A percentile compares a stretch with the other conserved stretches of the same genome.
These are phyloP conservation scores for Aradophagus sp. DNA, from an alignment of 1,140 invertebrate species.

Conservation along the genomic window DNA sequence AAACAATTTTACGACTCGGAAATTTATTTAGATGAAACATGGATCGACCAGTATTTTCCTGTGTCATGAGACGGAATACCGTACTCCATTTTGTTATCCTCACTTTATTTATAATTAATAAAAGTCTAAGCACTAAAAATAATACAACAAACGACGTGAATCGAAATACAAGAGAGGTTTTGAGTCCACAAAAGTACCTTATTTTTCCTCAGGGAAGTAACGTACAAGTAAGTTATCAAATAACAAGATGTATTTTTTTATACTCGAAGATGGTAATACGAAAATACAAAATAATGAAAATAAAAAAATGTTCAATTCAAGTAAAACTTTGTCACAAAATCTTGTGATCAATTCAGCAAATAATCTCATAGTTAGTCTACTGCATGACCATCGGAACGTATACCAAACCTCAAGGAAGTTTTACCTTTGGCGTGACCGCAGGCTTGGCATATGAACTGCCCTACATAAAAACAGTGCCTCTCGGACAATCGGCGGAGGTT, in stretches of 20 bases:
- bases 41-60: conserved; percentile 10
- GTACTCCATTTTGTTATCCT: no score
- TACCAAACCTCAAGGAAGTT: conserved; percentile 76
- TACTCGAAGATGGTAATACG: no score
- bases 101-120: conserved; percentile 22
- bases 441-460: conserved; percentile 85
- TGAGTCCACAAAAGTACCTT: conserved; percentile 62
- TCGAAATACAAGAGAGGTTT: conserved; percentile 57
- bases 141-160: conserved; percentile 13
- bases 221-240: conserved; percentile 66
- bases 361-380: conserved; percentile 78
- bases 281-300: neutral
- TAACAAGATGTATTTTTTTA: no score
- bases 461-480: conserved; percentile 66
- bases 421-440: conserved; percentile 81
- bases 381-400: conserved; percentile 78
- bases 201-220: conserved; percentile 73
- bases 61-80: no score
- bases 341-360: no score
- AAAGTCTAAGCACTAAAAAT: conserved; percentile 16
- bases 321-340: neutral
- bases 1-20: conserved; percentile 2
- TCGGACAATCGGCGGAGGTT: conserved; percentile 67
- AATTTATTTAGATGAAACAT: conserved; percentile 30
- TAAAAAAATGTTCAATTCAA: conserved; percentile 3